phyloP scores from a whole-genome alignment of 2,888 invertebrate species.

The Sycophila texana region DNA sequence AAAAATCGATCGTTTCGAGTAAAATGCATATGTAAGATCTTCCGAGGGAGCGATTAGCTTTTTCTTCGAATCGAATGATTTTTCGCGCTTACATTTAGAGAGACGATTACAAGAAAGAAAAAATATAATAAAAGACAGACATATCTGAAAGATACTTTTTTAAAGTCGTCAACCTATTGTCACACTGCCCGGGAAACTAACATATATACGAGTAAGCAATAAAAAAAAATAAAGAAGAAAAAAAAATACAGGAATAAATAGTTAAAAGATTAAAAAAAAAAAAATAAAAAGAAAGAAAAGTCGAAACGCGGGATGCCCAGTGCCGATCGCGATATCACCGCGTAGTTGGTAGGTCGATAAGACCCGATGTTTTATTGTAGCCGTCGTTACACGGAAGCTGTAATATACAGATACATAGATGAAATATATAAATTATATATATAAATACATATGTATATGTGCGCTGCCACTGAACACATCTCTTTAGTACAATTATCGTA shows the following conservation, averaged over 20 bases:
- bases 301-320: conserved; percentile 54
- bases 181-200: conserved; percentile 49
- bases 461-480: conserved; percentile 75
- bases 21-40: too few species aligned
- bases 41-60: too few species aligned
- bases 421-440: conserved; percentile 59
- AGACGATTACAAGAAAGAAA: not conserved
- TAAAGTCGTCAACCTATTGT: conserved; percentile 35
- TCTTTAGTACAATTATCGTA: conserved; percentile 74
- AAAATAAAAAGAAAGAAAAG: conserved; percentile 26
- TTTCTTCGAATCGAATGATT: too few species aligned
- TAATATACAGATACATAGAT: conserved; percentile 67
- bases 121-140: conserved; percentile 52
- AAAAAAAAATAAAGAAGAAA: conserved; percentile 11
- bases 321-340: conserved; percentile 62
- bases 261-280: conserved; percentile 21
- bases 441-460: conserved; percentile 60
- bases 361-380: conserved; percentile 59
- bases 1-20: too few species aligned
- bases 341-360: conserved; percentile 56
- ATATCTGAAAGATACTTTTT: conserved; percentile 53
- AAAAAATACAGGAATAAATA: conserved; percentile 12
- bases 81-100: too few species aligned
- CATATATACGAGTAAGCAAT: conserved; percentile 5
- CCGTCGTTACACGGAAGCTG: conserved; percentile 59